Base-by-base conservation (phyloP, 1,140 invertebrate genomes). In the Lasioglossum baleicum region DNA sequence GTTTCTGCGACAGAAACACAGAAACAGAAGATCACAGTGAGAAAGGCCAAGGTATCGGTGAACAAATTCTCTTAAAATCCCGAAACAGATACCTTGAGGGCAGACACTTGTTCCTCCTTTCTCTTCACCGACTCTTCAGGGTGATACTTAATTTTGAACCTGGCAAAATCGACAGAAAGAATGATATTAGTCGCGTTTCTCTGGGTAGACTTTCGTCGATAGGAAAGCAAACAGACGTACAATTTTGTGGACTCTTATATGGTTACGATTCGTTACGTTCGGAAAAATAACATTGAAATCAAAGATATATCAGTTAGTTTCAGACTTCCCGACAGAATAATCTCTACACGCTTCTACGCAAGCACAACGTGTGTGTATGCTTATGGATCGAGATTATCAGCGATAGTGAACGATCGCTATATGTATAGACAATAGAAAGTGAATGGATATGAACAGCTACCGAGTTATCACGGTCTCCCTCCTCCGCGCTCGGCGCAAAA, bases 91-190 rank as follows among this genome's bases (percentile, higher is more conserved):
- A 98, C 97, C 93, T 98, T 97, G 15, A 99, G 93, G 70, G 97
- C 96, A 72, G 93, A 91, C 17, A 96, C 93, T 86, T 98, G 96
- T 91, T 99, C 98, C 44, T 98, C 96, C 93, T 97, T 98, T 60
- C 97, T 94, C 92, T 97, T 98, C 10, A 97, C 94, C 70, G 97
- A 98, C 88, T 99, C 98, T 93, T 99, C 98, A 7, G 99, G 99
- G 94, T 99, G 98, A 91, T 99, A 99, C 94, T 99, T 99, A 82
- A 97, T 96, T 93, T 99, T 98, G 94, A 99, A 99, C 99, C 99
- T 99, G 75, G 48, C 26, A 40, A 35, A 35, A 87, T 81, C 44
- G 71, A 88, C 42, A 85, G 92, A 93, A 93, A 88, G 75, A 13
- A 17, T 7, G 10, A 5, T 42, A 58, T 73, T 65, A 58, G 3